These are phyloP conservation scores for Gnathonemus longibarbis DNA, from an alignment of 2,113 vertebrate species.

Conservation along the genomic window DNA sequence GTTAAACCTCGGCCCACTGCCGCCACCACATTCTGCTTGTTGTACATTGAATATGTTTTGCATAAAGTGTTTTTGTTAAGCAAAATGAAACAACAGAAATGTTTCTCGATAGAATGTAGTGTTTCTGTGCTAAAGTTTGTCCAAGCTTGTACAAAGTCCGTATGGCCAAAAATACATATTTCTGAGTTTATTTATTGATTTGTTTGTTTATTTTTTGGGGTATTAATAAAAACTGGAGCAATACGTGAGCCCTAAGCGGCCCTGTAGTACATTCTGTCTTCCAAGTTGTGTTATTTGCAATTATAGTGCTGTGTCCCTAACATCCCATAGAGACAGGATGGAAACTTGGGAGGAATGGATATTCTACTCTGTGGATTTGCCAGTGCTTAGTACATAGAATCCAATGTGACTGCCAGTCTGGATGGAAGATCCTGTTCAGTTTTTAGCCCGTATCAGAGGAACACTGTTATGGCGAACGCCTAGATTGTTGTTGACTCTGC, in stretches of 20 bases:
- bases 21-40: neutral
- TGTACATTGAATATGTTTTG: neutral
- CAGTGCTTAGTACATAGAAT: neutral
- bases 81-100: neutral
- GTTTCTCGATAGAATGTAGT: neutral
- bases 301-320: neutral
- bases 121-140: neutral
- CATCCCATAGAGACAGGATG: neutral
- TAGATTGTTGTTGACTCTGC: neutral
- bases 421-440: neutral
- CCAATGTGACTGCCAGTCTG: neutral
- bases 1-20: neutral
- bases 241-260: neutral
- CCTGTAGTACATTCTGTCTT: neutral
- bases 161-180: neutral
- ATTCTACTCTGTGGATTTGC: neutral
- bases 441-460: neutral
- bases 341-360: neutral
- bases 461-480: neutral
- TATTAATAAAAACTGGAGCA: neutral
- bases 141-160: neutral
- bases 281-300: neutral
- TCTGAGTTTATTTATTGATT: neutral
- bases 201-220: neutral
- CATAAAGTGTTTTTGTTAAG: neutral